Percentiles rank a stretch among this genome's conserved stretches.
Evolutionary conservation across 2,797 vertebrate genomes (phyloP).

Genomic region (Sebastes hopkinsi): DNA sequence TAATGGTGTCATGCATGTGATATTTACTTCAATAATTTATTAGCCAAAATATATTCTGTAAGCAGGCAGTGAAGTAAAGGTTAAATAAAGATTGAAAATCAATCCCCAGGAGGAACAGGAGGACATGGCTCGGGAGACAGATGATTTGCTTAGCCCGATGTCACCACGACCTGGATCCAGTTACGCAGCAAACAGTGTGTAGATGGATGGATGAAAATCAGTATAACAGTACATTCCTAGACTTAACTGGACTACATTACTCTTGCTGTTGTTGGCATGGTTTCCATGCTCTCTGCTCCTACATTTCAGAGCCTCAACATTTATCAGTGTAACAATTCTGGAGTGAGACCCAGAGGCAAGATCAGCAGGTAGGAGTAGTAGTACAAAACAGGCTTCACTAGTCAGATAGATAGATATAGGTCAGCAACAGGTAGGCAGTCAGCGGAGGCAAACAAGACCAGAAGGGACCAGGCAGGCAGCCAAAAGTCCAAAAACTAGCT

Average conservation of each 20-base stretch:
- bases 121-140: not conserved
- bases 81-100: slow-evolving; percentile 49
- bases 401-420: not conserved
- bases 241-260: not conserved
- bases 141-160: slow-evolving; percentile 5
- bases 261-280: not conserved
- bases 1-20: slow-evolving; percentile 12
- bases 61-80: slow-evolving; percentile 20
- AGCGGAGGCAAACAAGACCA: slow-evolving; percentile 47
- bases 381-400: not conserved
- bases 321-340: not conserved
- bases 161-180: not conserved
- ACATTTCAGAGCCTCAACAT: slow-evolving; percentile 14
- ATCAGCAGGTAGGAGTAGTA: not conserved
- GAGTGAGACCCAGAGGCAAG: not conserved
- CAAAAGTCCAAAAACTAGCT: slow-evolving; percentile 52
- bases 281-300: slow-evolving; percentile 22
- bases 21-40: slow-evolving; percentile 31
- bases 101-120: slow-evolving; percentile 7
- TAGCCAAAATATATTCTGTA: not conserved
- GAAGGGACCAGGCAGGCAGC: slow-evolving; percentile 50
- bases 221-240: not conserved
- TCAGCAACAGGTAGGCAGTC: slow-evolving; percentile 56
- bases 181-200: not conserved
- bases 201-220: slow-evolving; percentile 26